Conservation (phyloP, 1,140 invertebrate species). For the Centruroides sculpturatus region DNA sequence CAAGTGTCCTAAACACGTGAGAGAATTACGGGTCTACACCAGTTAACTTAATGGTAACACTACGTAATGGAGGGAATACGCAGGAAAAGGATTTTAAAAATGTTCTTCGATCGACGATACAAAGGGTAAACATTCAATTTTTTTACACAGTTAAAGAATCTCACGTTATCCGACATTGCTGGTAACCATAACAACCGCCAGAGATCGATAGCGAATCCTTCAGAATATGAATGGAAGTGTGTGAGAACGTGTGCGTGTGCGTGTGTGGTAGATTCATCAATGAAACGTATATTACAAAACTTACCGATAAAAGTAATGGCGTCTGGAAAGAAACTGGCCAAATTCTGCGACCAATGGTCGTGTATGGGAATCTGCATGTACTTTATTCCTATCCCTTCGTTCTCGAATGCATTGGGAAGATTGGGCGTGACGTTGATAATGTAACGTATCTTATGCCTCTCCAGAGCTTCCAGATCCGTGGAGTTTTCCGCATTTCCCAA, state of each 20-base stretch:
- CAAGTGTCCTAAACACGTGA: no score
- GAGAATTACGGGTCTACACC: no score
- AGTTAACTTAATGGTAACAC: no score
- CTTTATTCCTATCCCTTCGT: slow-evolving; percentile 50
- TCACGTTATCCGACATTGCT: no score
- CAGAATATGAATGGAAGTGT: not conserved
- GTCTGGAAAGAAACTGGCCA: slow-evolving; percentile 80
- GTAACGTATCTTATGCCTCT: slow-evolving; percentile 47
- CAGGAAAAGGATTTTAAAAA: no score
- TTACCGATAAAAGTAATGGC: slow-evolving; percentile 81
- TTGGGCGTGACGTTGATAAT: slow-evolving; percentile 72
- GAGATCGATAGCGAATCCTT: no score
- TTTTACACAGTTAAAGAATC: no score
- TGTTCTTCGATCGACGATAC: no score
- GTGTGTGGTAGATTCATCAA: not conserved
- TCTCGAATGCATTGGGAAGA: slow-evolving; percentile 63
- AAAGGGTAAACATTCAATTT: no score
- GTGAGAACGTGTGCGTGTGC: not conserved
- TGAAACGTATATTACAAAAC: slow-evolving; percentile 22
- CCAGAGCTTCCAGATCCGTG: slow-evolving; percentile 49
- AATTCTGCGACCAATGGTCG: slow-evolving; percentile 73
- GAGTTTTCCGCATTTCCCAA: slow-evolving; percentile 75
- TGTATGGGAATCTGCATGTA: slow-evolving; percentile 69
- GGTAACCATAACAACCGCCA: no score
- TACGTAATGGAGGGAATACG: no score